Conservation (phyloP, 2,888 invertebrate species). For the Hymenopus coronatus region DNA sequence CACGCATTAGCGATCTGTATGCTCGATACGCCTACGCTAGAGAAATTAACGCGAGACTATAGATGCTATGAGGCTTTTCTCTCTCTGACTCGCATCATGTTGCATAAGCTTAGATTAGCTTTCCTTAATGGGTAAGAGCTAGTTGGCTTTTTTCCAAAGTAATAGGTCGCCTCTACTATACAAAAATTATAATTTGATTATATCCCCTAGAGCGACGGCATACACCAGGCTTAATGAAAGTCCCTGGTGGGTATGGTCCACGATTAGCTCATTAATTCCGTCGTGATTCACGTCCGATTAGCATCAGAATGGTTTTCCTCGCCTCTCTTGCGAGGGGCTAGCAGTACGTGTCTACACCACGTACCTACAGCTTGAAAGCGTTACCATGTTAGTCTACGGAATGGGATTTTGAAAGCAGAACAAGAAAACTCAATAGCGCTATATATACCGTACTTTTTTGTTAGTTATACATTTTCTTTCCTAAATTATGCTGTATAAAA, state of each 20-base stretch:
- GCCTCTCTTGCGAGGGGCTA: not conserved
- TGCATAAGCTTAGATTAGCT: not conserved
- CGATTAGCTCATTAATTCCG: not conserved
- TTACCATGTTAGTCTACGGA: too few relatives aligned
- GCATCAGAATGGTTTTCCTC: not conserved
- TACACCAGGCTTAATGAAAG: not conserved
- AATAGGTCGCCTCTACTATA: not conserved
- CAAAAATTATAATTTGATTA: not conserved
- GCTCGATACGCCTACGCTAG: not conserved
- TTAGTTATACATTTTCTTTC: too few relatives aligned
- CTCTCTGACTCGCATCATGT: not conserved
- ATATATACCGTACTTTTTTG: too few relatives aligned
- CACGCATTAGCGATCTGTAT: not conserved
- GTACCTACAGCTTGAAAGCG: too few relatives aligned
- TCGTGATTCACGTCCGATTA: conserved; percentile 5
- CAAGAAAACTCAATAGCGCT: too few relatives aligned
- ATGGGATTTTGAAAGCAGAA: too few relatives aligned
- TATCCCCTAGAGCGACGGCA: not conserved
- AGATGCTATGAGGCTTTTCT: not conserved
- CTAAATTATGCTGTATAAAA: too few relatives aligned
- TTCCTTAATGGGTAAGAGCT: not conserved
- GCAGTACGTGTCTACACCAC: too few relatives aligned
- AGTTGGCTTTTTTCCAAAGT: not conserved
- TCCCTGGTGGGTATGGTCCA: not conserved
- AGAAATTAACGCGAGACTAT: not conserved